Base-by-base conservation (phyloP, 2,797 vertebrate species). In the Acomys russatus region DNA sequence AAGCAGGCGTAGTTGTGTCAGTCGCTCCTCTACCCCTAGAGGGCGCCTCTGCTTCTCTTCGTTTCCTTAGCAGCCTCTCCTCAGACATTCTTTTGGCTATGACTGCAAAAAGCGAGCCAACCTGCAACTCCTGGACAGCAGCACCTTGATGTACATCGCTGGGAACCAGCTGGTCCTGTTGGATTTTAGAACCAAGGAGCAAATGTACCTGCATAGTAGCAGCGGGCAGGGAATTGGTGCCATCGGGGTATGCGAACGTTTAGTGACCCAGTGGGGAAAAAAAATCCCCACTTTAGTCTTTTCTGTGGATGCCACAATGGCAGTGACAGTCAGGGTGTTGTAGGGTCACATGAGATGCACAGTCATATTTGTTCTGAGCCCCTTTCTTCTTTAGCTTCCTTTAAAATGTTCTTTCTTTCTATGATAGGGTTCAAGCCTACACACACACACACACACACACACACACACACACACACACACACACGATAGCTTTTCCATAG, bases 11-110 rank as follows among this genome's bases (percentile, higher is more conserved):
- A 1, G 20, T 68, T 49, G 73, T 33, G 91, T 90, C 61, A 18
- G 30, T 71, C 49, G 59, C 0, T 44, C 88, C 49, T 9, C 49
- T 61, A 1, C 86, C 33, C 30, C 59, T 35, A 22, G 22, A 17
- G 71, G 70, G 35, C 73, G 88, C 9, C 2, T 28, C 59, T 68
- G 3, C 63, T 38, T 95, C 28, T 80, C 56, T 97, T 94, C 23
- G 98, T 98, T 98, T 98, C 98, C 98, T 99, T 98, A 98, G 54
- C 91, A 63, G 51, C 28, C 95, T 97, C 96, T 98, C 97, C 3
- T 70, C 96, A 99, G 99, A 92, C 98, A 99, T 98, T 99, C 99
- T 20, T 99, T 99, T 97, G 99, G 99, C 7, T 99, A 99, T 93
- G 99, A 99, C 98, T 99, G 99, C 79, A 98, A 94, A 30, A 99